These are phyloP conservation scores for Cataglyphis cursor DNA, from an alignment of 2,888 invertebrate genomes.

Conservation along the genomic window DNA sequence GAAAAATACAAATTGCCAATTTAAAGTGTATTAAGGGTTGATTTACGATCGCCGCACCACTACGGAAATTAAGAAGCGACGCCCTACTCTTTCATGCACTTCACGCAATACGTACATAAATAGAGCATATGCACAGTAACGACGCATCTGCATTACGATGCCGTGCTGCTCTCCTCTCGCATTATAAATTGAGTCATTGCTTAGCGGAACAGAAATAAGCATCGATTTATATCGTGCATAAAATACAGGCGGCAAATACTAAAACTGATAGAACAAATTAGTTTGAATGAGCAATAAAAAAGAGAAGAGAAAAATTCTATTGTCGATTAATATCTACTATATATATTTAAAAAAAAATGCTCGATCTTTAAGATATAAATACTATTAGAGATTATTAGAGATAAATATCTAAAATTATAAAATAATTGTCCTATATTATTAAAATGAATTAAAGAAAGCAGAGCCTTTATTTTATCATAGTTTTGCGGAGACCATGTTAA, in stretches of 20 bases:
- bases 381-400: not conserved
- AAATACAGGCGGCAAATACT: not conserved
- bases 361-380: not conserved
- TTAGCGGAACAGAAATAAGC: slow-evolving; percentile 30
- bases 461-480: not conserved
- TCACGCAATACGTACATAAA: slow-evolving; percentile 8
- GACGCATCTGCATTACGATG: slow-evolving; percentile 28
- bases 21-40: slow-evolving; percentile 20
- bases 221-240: not conserved
- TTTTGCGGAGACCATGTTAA: not conserved
- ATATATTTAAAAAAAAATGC: not conserved
- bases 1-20: slow-evolving; percentile 23
- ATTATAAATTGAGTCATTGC: slow-evolving; percentile 32
- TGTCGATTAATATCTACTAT: not conserved
- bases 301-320: not conserved
- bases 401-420: not conserved
- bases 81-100: slow-evolving; percentile 2
- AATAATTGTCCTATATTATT: not conserved
- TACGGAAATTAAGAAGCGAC: slow-evolving; percentile 45
- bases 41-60: slow-evolving; percentile 19
- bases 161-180: not conserved
- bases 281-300: not conserved
- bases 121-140: slow-evolving; percentile 31
- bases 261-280: not conserved
- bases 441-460: not conserved